Base-by-base conservation (phyloP, 2,113 vertebrate genomes). In the Channa argus region DNA sequence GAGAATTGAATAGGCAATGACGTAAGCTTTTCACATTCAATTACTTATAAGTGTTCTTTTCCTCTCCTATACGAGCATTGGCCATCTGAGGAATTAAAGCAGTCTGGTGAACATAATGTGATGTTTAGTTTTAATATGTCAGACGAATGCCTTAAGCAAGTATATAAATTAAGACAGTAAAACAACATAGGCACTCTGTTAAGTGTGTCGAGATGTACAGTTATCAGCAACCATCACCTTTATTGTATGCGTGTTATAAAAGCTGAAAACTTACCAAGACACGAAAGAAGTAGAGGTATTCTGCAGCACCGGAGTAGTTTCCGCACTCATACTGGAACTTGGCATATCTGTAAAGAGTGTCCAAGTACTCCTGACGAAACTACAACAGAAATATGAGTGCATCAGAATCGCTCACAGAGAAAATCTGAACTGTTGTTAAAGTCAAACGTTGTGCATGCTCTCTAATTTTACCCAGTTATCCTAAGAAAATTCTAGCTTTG, bases 301-400 rank as follows among this genome's bases (percentile, higher is more conserved):
- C 97, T 3, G 98, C 97, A 66, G 98, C 98, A 79, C 97, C 97
- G 0, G 98, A 97, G 92, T 99, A 99, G 92, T 99, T 99, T n/a
- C 97, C 98, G 87, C 97, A 98, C 89, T 99, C 97, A 8, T 98
- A 99, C 46, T 99, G 98, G 93, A 99, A 99, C 91, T 99, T 99
- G 74, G 97, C 97, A n/a, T 99, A 98, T 65, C 96, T 94, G 92
- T 99, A 99, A 62, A 99, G 95, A 0, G 97, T 99, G 88, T 99
- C 97, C 91, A 99, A 92, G 89, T 99, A 99, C 83, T 99, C 97
- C 78, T 99, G 97, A 76, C 97, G 96, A 90, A 99, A 99, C 98
- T 99, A 79, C 68, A 52, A 41, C 39, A 80, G 71, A 84, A 84
- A 80, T 4, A 59, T 0, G 4, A 76, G 39, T 12, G 54, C 2